Evolutionary conservation across 2,888 invertebrate genomes (phyloP), one percentile per base, ranked within the genome.

Genomic region (Drosophila phalerata): DNA sequence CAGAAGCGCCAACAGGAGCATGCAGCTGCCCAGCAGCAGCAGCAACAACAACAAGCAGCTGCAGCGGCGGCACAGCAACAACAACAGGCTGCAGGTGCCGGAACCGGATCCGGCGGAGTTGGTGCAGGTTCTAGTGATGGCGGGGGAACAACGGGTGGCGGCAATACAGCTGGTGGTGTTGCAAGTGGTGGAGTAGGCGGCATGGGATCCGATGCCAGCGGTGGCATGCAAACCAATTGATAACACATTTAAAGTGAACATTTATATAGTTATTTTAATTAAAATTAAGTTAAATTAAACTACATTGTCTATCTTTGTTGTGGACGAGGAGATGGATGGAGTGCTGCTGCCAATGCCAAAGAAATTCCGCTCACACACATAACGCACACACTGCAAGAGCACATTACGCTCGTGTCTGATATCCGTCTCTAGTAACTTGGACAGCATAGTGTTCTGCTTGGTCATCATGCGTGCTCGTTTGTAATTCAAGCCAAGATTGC

Each of bases 401-500:
- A 96, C 93, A 92, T 98, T 98, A 57, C 98, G 94, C 92, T 98
- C 98, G 81, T 96, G 96, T 73, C 95, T 94, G 79, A 98, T 97
- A 91, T 98, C 97, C 64, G 94, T 94, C 52, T 94, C 94, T 61
- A 98, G 93, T 28, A 98, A 92, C 90, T 95, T 96, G 81, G 96
- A 95, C 55, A 97, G 92, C 76, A 96, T 93, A 13, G 95, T 95
- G 43, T 91, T 92, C 45, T 91, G 92, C 6, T 79, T 85, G 0
- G 85, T 77, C 0, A 72, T 28, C 11, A 74, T 53, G 2, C 87
- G 84, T 0, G 89, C 79, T 19, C 49, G 60, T 25, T 70, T 81
- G 45, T 90, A 92, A 48, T 92, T 89, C 8, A 93, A 67, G 0
- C 91, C 89, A 30, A 64, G 80, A 51, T 66, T 62, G 10, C 65